Base-by-base conservation (phyloP, 1,140 invertebrate species). In the Brachionus rubens region DNA sequence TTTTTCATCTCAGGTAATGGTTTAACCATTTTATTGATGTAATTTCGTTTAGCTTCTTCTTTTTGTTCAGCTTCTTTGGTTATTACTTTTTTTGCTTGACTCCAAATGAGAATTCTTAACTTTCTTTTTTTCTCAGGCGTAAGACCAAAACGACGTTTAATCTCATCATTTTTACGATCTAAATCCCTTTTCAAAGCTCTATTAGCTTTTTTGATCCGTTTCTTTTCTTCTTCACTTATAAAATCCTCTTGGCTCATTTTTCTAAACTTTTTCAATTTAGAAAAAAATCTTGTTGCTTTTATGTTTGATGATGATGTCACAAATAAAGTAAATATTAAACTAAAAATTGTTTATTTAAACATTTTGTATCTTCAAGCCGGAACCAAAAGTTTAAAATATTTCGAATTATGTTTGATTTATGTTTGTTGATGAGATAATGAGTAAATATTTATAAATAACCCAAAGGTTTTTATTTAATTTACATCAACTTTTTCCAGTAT, bases 41-140 rank as follows among this genome's bases (percentile, higher is more conserved):
- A 94, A 82, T 91, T 91, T 87, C 94, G 94, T 84, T 95, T 92
- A 86, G 98, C 96, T 79, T 93, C 92, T 40, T 94, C 93, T 88
- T 98, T 97, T 83, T 93, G 90, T 87, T 97, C 94, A 86, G 98
- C 96, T 88, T 99, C 95, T 84, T 96, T 96, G 88, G 98, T 98
- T 87, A 99, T 88, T 87, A 98, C 96, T 87, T 99, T 96, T 81
- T 96, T 96, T 82, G 96, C 96, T 89, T 98, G 98, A 87, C 98
- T 95, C 91, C 96, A 95, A 87, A 99, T 89, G 87, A 99, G 88
- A 88, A 97, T 85, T 87, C 88, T 47, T 1, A 77, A 24, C 40
- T 68, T 67, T 6, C 48, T n/a, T 21, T 77, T 77, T 47, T 77
- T 77, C 28, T 77, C 76, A 4, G 76, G 76, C 43, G 76, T 77